These are phyloP conservation scores for Coendou prehensilis DNA, from an alignment of 2,797 vertebrate genomes.

Conservation along the genomic window DNA sequence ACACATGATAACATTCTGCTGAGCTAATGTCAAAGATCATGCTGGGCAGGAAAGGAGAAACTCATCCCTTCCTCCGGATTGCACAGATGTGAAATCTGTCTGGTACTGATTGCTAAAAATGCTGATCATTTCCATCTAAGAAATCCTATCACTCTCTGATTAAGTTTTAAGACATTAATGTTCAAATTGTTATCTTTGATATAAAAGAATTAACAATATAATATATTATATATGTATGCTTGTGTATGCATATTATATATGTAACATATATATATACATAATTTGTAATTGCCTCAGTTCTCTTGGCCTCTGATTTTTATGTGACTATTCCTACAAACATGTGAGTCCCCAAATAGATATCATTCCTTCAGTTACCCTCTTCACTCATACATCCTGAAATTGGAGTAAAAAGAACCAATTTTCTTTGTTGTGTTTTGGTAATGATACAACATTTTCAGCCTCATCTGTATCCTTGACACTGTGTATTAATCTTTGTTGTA, in stretches of 20 bases:
- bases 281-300: background rate
- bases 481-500: background rate
- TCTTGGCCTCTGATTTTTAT: background rate
- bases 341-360: background rate
- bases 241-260: background rate
- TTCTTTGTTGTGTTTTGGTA: background rate
- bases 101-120: constrained; percentile 44
- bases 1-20: constrained; percentile 46
- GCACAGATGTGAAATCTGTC: background rate
- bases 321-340: too few relatives aligned
- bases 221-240: background rate
- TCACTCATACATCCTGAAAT: background rate
- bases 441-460: background rate
- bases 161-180: background rate
- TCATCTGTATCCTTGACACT: background rate
- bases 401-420: background rate
- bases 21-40: background rate
- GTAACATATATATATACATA: background rate
- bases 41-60: constrained; percentile 4
- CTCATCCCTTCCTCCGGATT: background rate
- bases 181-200: background rate
- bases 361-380: background rate
- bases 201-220: background rate
- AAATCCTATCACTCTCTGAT: background rate
- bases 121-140: constrained; percentile 12